Percentiles rank a stretch among this genome's conserved stretches.
These are phyloP conservation scores for Sesia bembeciformis DNA, from an alignment of 2,888 invertebrate genomes.

Conservation along the genomic window DNA sequence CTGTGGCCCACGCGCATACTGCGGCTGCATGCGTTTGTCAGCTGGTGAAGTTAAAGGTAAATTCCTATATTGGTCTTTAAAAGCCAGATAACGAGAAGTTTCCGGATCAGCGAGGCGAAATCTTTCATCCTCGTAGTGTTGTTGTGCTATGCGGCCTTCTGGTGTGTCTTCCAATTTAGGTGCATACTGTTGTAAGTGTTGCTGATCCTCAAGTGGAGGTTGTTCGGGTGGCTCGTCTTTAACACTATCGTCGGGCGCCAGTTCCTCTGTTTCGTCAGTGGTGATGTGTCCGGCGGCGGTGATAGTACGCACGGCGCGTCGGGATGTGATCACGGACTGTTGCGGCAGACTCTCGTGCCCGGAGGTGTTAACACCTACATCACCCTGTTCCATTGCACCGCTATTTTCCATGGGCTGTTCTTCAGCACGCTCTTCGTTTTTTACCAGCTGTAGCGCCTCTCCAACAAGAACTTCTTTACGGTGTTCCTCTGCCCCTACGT, in stretches of 20 bases:
- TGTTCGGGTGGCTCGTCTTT: slow-evolving; percentile 56
- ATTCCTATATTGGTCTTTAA: slow-evolving; percentile 53
- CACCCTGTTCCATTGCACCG: slow-evolving; percentile 29
- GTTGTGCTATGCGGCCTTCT: slow-evolving; percentile 24
- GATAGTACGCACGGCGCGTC: slow-evolving; percentile 74
- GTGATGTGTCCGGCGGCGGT: slow-evolving; percentile 77
- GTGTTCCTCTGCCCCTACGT: slow-evolving; percentile 17
- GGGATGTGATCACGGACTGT: slow-evolving; percentile 69
- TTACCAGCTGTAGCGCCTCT: slow-evolving; percentile 60
- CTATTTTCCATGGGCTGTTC: slow-evolving; percentile 6
- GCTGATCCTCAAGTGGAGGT: slow-evolving; percentile 28
- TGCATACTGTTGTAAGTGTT: slow-evolving; percentile 28
- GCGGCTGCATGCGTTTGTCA: slow-evolving; percentile 30
- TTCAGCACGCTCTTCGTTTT: slow-evolving; percentile 41
- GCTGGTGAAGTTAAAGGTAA: slow-evolving; percentile 19
- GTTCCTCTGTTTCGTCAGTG: slow-evolving; percentile 19
- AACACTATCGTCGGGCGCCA: slow-evolving; percentile 40
- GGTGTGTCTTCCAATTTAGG: slow-evolving; percentile 32
- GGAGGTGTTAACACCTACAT: slow-evolving; percentile 52
- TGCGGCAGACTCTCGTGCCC: slow-evolving; percentile 10
- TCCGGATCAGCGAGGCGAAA: slow-evolving; percentile 47
- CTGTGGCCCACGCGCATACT: slow-evolving; percentile 24
- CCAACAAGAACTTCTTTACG: slow-evolving; percentile 23
- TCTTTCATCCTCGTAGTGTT: slow-evolving; percentile 50
- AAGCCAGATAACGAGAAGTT: slow-evolving; percentile 53